A percentile compares a stretch with the other conserved stretches of the same genome.
Conservation (phyloP, 2,797 vertebrate genomes). For the Danio albolineatus region DNA sequence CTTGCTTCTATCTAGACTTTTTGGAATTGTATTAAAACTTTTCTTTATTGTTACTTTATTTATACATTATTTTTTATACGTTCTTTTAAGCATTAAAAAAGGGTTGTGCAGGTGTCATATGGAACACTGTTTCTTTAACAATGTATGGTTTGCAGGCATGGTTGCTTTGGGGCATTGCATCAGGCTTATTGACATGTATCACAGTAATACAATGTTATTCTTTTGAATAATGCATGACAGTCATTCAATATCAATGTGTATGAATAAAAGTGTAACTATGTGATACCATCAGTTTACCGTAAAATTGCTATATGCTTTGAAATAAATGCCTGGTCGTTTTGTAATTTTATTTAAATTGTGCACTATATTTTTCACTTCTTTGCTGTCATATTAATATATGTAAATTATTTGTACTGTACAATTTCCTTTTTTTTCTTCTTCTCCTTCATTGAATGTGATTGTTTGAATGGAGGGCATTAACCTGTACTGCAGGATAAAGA, state of each 20-base stretch:
- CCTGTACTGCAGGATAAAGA: constrained; percentile 19
- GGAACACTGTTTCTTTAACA: not conserved
- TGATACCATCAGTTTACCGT: not conserved
- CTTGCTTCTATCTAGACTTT: no score
- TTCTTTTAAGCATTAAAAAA: no score
- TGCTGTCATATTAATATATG: not conserved
- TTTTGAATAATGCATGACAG: not conserved
- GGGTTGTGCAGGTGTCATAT: no score
- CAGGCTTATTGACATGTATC: not conserved
- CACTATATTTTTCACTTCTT: not conserved
- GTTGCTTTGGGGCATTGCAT: not conserved
- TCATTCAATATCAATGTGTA: not conserved
- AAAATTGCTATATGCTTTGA: not conserved
- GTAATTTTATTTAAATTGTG: not conserved
- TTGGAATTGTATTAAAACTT: no score
- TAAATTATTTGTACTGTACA: not conserved
- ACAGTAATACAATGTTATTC: not conserved
- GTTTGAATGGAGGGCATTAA: constrained; percentile 18
- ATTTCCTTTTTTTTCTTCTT: not conserved
- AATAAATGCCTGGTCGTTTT: not conserved
- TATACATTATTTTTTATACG: no score
- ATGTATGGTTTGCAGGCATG: not conserved
- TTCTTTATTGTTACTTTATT: no score
- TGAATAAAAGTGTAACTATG: not conserved
- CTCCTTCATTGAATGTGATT: constrained; percentile 28